A percentile compares a stretch with the other conserved stretches of the same genome.
Conservation (phyloP, 35 echinoderm and acorn worm genomes). For the Strongylocentrotus purpuratus region DNA sequence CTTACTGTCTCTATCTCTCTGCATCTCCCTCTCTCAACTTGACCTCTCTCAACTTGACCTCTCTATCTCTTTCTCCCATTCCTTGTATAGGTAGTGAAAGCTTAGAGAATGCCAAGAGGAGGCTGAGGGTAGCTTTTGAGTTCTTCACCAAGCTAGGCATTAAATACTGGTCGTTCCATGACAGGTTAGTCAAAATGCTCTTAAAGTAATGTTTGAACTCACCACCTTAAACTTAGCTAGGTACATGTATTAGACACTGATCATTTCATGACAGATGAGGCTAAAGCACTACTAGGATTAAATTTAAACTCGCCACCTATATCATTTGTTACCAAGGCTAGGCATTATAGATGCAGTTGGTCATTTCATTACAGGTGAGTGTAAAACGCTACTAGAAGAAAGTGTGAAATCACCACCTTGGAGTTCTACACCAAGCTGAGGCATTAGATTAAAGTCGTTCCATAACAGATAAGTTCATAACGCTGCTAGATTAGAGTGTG, state of each 20-base stretch:
- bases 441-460: slow-evolving; percentile 83
- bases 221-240: not conserved
- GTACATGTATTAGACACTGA: too few relatives aligned
- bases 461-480: slow-evolving; percentile 76
- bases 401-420: slow-evolving; percentile 40
- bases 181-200: slow-evolving; percentile 60
- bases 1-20: too few relatives aligned
- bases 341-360: too few relatives aligned
- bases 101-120: slow-evolving; percentile 86
- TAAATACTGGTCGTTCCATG: slow-evolving; percentile 92
- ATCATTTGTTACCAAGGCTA: too few relatives aligned
- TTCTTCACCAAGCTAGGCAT: slow-evolving; percentile 90
- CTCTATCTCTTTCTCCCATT: not conserved
- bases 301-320: not conserved
- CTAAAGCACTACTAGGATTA: too few relatives aligned
- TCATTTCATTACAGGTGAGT: too few relatives aligned
- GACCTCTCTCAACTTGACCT: too few relatives aligned
- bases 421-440: slow-evolving; percentile 86
- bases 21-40: not conserved
- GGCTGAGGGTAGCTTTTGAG: slow-evolving; percentile 84
- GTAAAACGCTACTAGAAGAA: too few relatives aligned
- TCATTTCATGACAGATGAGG: too few relatives aligned
- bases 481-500: not conserved
- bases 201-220: not conserved
- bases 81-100: slow-evolving; percentile 65